Percentiles rank a stretch among this genome's conserved stretches.
Conservation (phyloP, 2,797 vertebrate species). For the Staurois parvus region DNA sequence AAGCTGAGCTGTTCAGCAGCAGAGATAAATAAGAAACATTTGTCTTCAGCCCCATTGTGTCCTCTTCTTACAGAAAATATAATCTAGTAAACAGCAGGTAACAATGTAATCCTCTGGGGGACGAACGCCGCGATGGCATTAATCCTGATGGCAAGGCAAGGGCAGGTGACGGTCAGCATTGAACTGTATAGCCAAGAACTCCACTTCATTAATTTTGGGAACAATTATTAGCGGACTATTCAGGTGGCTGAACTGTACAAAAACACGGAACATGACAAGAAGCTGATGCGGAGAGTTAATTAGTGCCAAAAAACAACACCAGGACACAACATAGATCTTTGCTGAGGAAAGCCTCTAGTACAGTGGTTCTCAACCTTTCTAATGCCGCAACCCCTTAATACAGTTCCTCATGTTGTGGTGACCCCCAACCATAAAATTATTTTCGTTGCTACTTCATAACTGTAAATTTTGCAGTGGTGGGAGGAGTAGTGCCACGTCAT, state of each 20-base stretch:
- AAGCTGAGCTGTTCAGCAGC: too few species aligned
- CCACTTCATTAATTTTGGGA: constrained; percentile 36
- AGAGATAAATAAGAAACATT: too few species aligned
- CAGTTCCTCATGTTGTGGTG: too few species aligned
- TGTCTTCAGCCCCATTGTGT: background rate
- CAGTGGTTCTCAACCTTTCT: too few species aligned
- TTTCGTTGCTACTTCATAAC: too few species aligned
- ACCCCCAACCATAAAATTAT: too few species aligned
- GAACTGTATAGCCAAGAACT: background rate
- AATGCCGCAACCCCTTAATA: too few species aligned
- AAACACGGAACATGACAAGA: background rate
- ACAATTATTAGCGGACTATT: background rate
- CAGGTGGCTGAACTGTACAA: constrained; percentile 9
- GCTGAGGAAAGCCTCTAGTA: too few species aligned
- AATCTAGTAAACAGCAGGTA: constrained; percentile 28
- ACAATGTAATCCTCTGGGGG: constrained; percentile 39
- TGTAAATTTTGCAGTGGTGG: too few species aligned
- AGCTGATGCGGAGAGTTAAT: constrained; percentile 14
- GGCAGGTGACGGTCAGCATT: constrained; percentile 1
- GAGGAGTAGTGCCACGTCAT: too few species aligned
- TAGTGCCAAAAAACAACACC: background rate
- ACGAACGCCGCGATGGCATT: background rate
- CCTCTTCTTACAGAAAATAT: constrained; percentile 13
- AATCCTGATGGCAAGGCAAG: background rate
- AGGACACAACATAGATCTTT: background rate